A percentile compares a stretch with the other conserved stretches of the same genome.
phyloP scores from a whole-genome alignment of 2,797 vertebrate species.

The Danio jaintianensis region DNA sequence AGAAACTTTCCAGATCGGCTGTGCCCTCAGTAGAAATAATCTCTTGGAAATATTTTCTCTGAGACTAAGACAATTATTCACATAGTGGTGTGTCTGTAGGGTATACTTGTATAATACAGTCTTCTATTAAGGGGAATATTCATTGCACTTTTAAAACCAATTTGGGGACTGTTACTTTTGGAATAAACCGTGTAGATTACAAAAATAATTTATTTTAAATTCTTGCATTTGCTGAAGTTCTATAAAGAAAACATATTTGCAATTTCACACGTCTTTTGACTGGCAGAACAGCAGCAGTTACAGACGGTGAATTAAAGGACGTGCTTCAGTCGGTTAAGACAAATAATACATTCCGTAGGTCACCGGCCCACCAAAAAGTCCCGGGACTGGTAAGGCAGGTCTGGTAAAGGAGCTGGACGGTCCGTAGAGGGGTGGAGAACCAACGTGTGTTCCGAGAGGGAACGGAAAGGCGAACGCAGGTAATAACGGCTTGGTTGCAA shows the following conservation, averaged over 20 bases:
- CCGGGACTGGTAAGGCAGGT: slow-evolving; percentile 76
- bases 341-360: slow-evolving; percentile 87
- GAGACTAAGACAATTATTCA: slow-evolving; percentile 6
- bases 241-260: slow-evolving; percentile 4
- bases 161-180: slow-evolving; percentile 21
- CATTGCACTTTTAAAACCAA: slow-evolving; percentile 33
- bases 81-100: neutral
- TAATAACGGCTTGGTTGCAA: slow-evolving; percentile 82
- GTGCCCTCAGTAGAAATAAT: slow-evolving; percentile 17
- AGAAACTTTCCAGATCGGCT: neutral
- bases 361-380: slow-evolving; percentile 80
- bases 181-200: slow-evolving; percentile 8
- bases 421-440: slow-evolving; percentile 77
- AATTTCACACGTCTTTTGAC: slow-evolving; percentile 40
- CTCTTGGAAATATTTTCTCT: slow-evolving; percentile 15
- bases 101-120: neutral
- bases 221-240: slow-evolving; percentile 5
- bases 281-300: neutral
- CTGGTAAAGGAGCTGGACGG: slow-evolving; percentile 75
- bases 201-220: slow-evolving; percentile 10
- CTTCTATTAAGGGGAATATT: neutral
- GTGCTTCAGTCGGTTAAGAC: slow-evolving; percentile 73
- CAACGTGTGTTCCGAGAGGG: slow-evolving; percentile 77
- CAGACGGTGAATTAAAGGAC: slow-evolving; percentile 13
- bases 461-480: slow-evolving; percentile 84